Evolutionary conservation across 2,113 vertebrate genomes (phyloP).

Genomic region (Gavia stellata): DNA sequence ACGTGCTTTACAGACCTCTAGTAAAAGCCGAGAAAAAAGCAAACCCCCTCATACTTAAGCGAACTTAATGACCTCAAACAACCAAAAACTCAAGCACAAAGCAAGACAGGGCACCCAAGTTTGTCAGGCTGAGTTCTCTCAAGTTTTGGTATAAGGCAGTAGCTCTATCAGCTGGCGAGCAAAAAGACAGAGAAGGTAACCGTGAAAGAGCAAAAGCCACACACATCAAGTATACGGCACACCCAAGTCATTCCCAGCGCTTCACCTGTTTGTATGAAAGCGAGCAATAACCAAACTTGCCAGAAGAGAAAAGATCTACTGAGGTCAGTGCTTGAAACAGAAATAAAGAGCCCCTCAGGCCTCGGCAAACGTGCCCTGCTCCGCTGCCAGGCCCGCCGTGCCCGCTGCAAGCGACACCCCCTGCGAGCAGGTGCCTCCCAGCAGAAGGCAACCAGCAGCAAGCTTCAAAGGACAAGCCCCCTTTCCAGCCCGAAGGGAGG

Average conservation of each 20-base stretch:
- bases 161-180: not conserved
- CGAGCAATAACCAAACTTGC: rapidly evolving
- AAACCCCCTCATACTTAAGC: not conserved
- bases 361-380: not conserved
- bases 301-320: too few relatives aligned
- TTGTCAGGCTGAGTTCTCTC: not conserved
- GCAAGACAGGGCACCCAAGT: not conserved
- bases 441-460: rapidly evolving
- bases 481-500: rapidly evolving
- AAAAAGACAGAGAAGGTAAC: not conserved
- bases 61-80: not conserved
- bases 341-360: not conserved
- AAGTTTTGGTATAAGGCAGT: not conserved
- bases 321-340: too few relatives aligned
- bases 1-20: not conserved
- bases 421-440: not conserved
- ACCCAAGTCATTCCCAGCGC: not conserved
- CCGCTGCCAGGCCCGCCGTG: rapidly evolving
- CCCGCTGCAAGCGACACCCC: not conserved
- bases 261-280: not conserved
- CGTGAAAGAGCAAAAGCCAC: not conserved
- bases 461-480: not conserved
- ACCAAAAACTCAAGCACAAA: not conserved
- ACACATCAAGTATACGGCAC: rapidly evolving
- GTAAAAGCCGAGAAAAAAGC: not conserved